These are phyloP conservation scores for Ptychoptera contaminata DNA, from an alignment of 2,888 invertebrate species.

Conservation along the genomic window DNA sequence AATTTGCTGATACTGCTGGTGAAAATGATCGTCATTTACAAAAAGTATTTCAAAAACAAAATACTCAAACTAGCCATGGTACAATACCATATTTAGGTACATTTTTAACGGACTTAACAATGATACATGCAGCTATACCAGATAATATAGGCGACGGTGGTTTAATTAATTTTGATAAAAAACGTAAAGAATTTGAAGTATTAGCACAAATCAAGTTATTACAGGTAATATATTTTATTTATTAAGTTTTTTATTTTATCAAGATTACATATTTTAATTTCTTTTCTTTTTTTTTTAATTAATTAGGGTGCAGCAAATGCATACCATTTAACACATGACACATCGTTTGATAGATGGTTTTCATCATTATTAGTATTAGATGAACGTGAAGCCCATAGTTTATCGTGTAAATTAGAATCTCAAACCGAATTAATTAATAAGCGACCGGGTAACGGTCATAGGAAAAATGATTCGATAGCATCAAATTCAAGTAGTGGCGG, in stretches of 20 bases:
- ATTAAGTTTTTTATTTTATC: too few relatives aligned
- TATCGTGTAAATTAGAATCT: slow-evolving; percentile 81
- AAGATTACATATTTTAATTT: background rate
- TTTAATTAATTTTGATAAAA: slow-evolving; percentile 95
- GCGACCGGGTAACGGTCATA: slow-evolving; percentile 38
- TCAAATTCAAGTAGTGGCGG: slow-evolving; percentile 73
- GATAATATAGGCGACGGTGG: slow-evolving; percentile 60
- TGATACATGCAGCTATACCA: slow-evolving; percentile 94
- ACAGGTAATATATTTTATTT: slow-evolving; percentile 41
- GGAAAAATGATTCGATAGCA: slow-evolving; percentile 82
- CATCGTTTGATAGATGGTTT: slow-evolving; percentile 91
- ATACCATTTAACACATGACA: slow-evolving; percentile 74
- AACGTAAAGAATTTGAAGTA: slow-evolving; percentile 96
- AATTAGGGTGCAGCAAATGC: slow-evolving; percentile 69
- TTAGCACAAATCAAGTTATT: slow-evolving; percentile 89
- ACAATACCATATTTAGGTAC: slow-evolving; percentile 97
- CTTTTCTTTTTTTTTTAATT: too few relatives aligned
- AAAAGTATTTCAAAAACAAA: slow-evolving; percentile 67
- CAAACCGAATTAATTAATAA: slow-evolving; percentile 30
- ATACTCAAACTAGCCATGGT: slow-evolving; percentile 67
- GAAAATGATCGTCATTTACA: slow-evolving; percentile 78
- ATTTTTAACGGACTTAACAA: slow-evolving; percentile 93
- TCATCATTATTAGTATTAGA: slow-evolving; percentile 79
- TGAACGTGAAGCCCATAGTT: slow-evolving; percentile 79
- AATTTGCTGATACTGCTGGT: slow-evolving; percentile 83